Conservation (phyloP, 2,888 invertebrate species). For the Epirrita christyi region DNA sequence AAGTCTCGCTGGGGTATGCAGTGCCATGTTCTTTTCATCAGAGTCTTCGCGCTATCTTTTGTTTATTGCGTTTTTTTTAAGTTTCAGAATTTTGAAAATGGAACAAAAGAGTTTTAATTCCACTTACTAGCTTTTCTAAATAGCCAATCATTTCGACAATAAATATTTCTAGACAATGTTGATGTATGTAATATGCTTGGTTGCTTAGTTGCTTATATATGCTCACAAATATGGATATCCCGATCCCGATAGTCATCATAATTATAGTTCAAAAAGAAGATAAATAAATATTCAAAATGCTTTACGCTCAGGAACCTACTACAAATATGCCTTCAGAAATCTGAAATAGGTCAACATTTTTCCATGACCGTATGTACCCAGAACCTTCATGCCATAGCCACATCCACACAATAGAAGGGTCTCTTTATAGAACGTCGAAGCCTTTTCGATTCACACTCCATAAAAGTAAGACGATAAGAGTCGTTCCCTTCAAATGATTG, state of each 20-base stretch:
- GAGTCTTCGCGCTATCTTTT: too few species aligned
- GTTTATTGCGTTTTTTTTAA: too few species aligned
- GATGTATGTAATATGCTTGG: too few species aligned
- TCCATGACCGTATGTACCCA: constrained; percentile 44
- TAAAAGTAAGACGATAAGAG: constrained; percentile 80
- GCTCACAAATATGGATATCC: too few species aligned
- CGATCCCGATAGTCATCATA: not conserved
- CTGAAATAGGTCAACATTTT: constrained; percentile 30
- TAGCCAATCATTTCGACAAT: too few species aligned
- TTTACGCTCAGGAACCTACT: constrained; percentile 42
- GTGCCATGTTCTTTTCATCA: too few species aligned
- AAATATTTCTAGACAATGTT: too few species aligned
- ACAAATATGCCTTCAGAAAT: constrained; percentile 12
- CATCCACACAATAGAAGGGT: constrained; percentile 75
- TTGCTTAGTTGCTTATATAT: too few species aligned
- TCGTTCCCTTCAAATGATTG: constrained; percentile 75
- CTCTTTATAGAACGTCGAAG: constrained; percentile 73
- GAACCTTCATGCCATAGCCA: constrained; percentile 68
- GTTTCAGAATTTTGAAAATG: too few species aligned
- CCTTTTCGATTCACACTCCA: constrained; percentile 76
- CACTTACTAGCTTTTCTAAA: too few species aligned
- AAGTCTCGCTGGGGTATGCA: too few species aligned
- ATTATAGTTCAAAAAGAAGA: not conserved
- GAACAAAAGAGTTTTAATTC: too few species aligned
- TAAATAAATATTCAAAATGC: not conserved